These are phyloP conservation scores for Microcebus jonahi DNA, from an alignment of 2,113 vertebrate species.

Conservation along the genomic window DNA sequence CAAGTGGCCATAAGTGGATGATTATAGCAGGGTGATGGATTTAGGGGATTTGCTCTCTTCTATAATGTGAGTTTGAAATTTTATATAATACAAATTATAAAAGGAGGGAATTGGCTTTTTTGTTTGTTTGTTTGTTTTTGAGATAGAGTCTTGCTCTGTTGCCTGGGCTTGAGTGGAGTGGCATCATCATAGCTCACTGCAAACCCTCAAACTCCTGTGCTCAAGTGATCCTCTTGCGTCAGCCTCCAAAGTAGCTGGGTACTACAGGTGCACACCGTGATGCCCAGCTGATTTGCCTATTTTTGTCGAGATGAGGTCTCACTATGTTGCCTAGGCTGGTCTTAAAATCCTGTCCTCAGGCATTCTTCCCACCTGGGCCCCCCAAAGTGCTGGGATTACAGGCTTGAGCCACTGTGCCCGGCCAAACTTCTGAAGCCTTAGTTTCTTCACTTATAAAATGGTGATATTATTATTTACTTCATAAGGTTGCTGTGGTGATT, in stretches of 20 bases:
- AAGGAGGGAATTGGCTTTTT: neutral
- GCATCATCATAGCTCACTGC: too few relatives aligned
- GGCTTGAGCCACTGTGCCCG: neutral
- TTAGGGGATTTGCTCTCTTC: neutral
- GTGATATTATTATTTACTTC: neutral
- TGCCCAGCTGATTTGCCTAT: neutral
- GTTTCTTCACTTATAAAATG: constrained; percentile 31
- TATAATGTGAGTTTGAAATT: neutral
- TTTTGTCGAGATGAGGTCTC: neutral
- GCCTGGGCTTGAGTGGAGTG: neutral
- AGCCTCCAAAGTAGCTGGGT: neutral
- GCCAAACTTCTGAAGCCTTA: neutral
- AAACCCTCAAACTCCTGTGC: too few relatives aligned
- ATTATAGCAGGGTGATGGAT: neutral
- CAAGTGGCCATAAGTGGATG: neutral
- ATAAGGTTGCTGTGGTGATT: constrained; percentile 11
- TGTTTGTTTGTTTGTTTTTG: neutral
- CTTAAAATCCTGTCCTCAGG: neutral
- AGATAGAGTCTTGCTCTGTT: neutral
- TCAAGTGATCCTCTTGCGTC: neutral
- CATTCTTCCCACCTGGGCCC: neutral
- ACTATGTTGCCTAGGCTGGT: neutral
- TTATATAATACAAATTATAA: neutral
- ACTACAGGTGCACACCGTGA: neutral
- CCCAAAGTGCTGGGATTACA: neutral